Base-by-base conservation (phyloP, 2,113 vertebrate species). In the Scomber japonicus region DNA sequence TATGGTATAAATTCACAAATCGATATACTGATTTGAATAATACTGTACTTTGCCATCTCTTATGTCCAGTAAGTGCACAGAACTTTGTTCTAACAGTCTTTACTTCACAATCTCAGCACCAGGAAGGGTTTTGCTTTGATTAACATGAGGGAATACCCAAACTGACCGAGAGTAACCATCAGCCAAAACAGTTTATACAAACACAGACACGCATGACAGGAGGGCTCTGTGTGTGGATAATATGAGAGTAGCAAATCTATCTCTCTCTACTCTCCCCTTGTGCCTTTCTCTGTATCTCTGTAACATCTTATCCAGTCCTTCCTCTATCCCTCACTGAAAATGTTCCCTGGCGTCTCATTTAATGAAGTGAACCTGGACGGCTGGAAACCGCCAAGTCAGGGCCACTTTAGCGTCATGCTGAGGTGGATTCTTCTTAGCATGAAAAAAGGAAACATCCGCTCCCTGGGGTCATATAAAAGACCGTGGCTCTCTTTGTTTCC, bases 391-490 rank as follows among this genome's bases (percentile, higher is more conserved):
- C 63, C 67, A 57, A 68, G 65, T 73, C 62, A 63, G 53, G 70
- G 66, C 86, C 68, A 71, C 61, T 83, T 78, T 51, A 79, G 65
- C 21, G 61, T 87, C 82, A 88, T 24, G 66, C 80, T 89, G 83
- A 91, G 89, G 89, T 90, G 80, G 77, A 86, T 68, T 54, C 73
- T n/a, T 84, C 67, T 66, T 55, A 68, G 77, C 66, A 68, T 77
- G 83, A 82, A 31, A 54, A 70, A 68, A 76, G 80, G 86, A 91
- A 89, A 78, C 85, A 86, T 91, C 85, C 16, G 75, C 19, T 84
- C 87, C 85, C 88, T 14, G 40, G 61, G 79, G 80, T 64, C 59
- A 19, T 64, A 74, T 80, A 80, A 89, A 89, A 74, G 53, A 68
- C 40, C 59, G 11, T 21, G 59, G 45, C 45, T 71, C 75, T 80